Evolutionary conservation across 53 echinoderm and acorn worm species (phyloP).

Genomic region (Astropecten irregularis): DNA sequence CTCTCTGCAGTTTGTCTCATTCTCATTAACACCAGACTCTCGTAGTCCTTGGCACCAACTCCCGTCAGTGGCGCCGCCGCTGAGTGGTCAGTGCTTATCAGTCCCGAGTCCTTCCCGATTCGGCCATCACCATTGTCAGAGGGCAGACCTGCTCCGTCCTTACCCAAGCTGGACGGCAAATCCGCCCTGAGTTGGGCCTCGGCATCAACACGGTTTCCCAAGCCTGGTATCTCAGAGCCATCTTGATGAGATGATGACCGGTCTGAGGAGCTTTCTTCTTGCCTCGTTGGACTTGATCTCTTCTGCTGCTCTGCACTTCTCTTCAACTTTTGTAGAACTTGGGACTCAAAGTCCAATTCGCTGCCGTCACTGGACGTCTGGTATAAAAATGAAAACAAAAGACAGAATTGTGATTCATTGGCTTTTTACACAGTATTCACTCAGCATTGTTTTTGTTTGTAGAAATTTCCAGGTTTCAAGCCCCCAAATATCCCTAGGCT

Average conservation of each 20-base stretch:
- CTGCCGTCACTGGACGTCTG: background rate
- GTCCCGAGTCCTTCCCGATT: background rate
- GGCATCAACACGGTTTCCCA: too few species aligned
- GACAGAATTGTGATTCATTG: background rate
- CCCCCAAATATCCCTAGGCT: too few species aligned
- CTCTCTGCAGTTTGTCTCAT: constrained; percentile 74
- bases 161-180: too few species aligned
- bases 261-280: background rate
- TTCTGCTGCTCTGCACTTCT: background rate
- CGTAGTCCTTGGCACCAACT: constrained; percentile 66
- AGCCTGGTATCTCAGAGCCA: too few species aligned
- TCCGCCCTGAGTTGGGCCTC: too few species aligned
- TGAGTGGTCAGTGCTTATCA: too few species aligned
- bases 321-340: constrained; percentile 55
- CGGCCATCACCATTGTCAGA: background rate
- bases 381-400: background rate
- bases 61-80: background rate
- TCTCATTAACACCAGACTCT: constrained; percentile 67
- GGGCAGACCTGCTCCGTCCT: too few species aligned
- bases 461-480: background rate
- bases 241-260: background rate
- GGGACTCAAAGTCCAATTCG: constrained; percentile 62
- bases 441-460: background rate
- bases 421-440: too few species aligned
- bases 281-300: background rate